Evolutionary conservation across 2,113 vertebrate species (phyloP).

Genomic region (Tachysurus vachellii): DNA sequence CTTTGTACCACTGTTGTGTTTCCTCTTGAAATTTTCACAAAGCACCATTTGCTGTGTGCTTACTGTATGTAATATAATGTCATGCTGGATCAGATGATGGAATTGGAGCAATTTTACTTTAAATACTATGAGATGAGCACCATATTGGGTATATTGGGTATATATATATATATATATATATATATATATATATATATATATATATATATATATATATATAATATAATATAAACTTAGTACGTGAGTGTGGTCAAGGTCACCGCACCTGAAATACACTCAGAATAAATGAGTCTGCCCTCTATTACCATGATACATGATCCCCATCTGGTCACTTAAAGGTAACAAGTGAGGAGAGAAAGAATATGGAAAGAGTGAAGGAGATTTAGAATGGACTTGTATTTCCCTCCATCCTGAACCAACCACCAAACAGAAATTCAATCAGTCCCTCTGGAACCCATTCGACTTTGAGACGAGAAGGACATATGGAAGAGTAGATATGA

Average conservation of each 20-base stretch:
- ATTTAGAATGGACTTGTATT: slow-evolving; percentile 45
- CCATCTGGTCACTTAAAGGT: neutral
- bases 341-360: slow-evolving; percentile 27
- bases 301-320: slow-evolving; percentile 34
- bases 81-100: neutral
- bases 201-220: neutral
- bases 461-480: slow-evolving; percentile 51
- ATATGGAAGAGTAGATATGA: slow-evolving; percentile 15
- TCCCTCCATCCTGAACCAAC: slow-evolving; percentile 34
- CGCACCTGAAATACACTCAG: neutral
- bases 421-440: slow-evolving; percentile 46
- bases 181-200: too few species aligned
- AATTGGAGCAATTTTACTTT: neutral
- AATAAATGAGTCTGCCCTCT: slow-evolving; percentile 23
- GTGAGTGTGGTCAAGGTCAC: slow-evolving; percentile 20
- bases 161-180: too few species aligned
- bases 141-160: too few species aligned
- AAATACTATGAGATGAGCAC: too few species aligned
- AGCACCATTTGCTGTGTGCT: neutral
- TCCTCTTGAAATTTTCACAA: neutral
- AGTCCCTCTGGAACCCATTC: slow-evolving; percentile 13
- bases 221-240: neutral
- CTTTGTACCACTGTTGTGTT: neutral
- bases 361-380: slow-evolving; percentile 1
- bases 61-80: neutral